A percentile compares a stretch with the other conserved stretches of the same genome.
phyloP scores from a whole-genome alignment of 2,888 invertebrate species.

The Molorchus minor region DNA sequence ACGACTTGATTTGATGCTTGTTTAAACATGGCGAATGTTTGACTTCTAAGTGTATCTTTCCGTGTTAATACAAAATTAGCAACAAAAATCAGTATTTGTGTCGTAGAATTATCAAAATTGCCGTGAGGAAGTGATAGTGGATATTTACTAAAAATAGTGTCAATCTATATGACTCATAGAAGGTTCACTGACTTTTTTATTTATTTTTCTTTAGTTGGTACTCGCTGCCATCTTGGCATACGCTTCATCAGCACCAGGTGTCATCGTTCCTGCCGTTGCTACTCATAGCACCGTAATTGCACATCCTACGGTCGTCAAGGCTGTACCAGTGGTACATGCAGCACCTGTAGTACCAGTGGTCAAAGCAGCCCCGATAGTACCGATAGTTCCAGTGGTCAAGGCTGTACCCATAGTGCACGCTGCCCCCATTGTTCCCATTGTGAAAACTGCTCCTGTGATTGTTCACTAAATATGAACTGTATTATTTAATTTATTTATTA shows the following conservation, averaged over 20 bases:
- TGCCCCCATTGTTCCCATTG: constrained; percentile 18
- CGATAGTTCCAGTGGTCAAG: constrained; percentile 13
- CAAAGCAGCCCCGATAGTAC: constrained; percentile 18
- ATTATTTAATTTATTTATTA: too few species aligned
- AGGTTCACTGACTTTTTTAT: too few species aligned
- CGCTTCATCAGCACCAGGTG: constrained; percentile 52
- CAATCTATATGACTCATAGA: too few species aligned
- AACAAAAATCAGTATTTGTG: too few species aligned
- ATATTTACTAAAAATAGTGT: too few species aligned
- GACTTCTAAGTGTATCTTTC: too few species aligned
- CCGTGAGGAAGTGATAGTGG: too few species aligned
- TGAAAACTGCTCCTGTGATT: constrained; percentile 29
- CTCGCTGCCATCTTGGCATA: constrained; percentile 66
- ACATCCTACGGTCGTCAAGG: constrained; percentile 45
- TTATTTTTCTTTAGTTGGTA: too few species aligned
- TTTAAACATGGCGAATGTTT: too few species aligned
- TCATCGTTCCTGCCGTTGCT: constrained; percentile 26
- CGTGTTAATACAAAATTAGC: too few species aligned
- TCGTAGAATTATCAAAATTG: too few species aligned
- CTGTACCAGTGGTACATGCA: constrained; percentile 18
- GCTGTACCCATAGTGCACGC: constrained; percentile 10
- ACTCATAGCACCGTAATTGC: constrained; percentile 35
- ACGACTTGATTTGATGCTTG: too few species aligned
- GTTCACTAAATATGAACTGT: constrained; percentile 27
- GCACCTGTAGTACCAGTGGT: constrained; percentile 25